A percentile compares a stretch with the other conserved stretches of the same genome.
Evolutionary conservation across 2,888 invertebrate species (phyloP).

Genomic region (Caenorhabditis zanzibari): DNA sequence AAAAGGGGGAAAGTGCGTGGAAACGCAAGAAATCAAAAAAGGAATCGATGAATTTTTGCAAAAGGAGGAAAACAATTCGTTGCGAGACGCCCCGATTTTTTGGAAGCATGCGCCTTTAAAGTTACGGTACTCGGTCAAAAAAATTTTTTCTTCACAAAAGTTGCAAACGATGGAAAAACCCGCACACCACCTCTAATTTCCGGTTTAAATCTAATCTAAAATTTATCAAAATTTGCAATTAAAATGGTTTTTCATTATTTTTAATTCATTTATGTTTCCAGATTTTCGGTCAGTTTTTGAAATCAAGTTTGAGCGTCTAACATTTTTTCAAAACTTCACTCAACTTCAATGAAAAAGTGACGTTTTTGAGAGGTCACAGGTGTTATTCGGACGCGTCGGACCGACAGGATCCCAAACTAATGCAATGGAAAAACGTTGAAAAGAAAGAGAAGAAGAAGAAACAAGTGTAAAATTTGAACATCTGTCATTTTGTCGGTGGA

Average conservation of each 20-base stretch:
- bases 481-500: slow-evolving; percentile 55
- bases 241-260: no score
- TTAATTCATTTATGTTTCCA: no score
- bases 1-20: not conserved
- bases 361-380: slow-evolving; percentile 48
- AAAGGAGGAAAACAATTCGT: slow-evolving; percentile 9
- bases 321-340: no score
- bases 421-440: slow-evolving; percentile 22
- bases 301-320: not conserved
- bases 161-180: no score
- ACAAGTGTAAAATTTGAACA: slow-evolving; percentile 65
- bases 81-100: not conserved
- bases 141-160: no score
- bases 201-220: no score
- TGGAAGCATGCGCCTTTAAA: slow-evolving; percentile 43
- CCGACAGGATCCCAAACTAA: slow-evolving; percentile 37
- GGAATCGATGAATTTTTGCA: no score
- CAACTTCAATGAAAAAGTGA: slow-evolving; percentile 7
- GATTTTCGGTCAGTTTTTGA: no score
- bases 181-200: no score
- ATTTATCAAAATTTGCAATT: no score
- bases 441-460: slow-evolving; percentile 25
- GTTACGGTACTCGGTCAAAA: slow-evolving; percentile 29
- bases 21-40: slow-evolving; percentile 27
- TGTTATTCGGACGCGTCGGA: slow-evolving; percentile 39